These are phyloP conservation scores for Puma concolor DNA, from an alignment of 2,113 vertebrate species.

Conservation along the genomic window DNA sequence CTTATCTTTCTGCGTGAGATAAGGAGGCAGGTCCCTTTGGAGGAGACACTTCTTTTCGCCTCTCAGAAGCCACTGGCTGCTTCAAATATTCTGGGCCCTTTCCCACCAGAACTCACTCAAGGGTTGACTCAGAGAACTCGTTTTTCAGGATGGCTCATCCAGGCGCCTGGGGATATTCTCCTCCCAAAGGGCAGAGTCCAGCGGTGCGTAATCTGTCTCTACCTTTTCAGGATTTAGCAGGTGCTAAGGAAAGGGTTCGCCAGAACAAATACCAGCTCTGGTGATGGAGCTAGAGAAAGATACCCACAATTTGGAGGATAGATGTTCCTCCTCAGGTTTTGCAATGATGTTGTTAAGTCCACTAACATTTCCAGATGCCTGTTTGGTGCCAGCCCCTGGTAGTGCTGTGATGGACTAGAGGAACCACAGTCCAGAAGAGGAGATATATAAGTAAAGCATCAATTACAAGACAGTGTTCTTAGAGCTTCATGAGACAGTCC, in stretches of 20 bases:
- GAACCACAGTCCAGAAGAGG: neutral
- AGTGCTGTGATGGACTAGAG: neutral
- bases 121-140: slow-evolving; percentile 47
- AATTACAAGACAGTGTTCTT: neutral
- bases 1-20: neutral
- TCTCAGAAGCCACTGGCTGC: neutral
- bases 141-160: slow-evolving; percentile 62
- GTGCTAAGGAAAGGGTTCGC: neutral
- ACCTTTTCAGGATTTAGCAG: neutral
- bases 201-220: neutral
- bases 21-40: slow-evolving; percentile 5
- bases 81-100: neutral
- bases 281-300: neutral
- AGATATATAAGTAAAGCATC: neutral
- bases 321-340: neutral
- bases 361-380: neutral
- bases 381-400: neutral
- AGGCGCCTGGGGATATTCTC: neutral
- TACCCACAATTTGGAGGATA: neutral
- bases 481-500: neutral
- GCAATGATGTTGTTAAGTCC: neutral
- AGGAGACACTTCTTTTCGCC: neutral
- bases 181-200: slow-evolving; percentile 4
- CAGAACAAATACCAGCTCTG: neutral
- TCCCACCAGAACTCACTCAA: neutral